Evolutionary conservation across 2,113 vertebrate genomes (phyloP), one percentile per base, ranked within the genome.

Genomic region (Lampris megalopsis): DNA sequence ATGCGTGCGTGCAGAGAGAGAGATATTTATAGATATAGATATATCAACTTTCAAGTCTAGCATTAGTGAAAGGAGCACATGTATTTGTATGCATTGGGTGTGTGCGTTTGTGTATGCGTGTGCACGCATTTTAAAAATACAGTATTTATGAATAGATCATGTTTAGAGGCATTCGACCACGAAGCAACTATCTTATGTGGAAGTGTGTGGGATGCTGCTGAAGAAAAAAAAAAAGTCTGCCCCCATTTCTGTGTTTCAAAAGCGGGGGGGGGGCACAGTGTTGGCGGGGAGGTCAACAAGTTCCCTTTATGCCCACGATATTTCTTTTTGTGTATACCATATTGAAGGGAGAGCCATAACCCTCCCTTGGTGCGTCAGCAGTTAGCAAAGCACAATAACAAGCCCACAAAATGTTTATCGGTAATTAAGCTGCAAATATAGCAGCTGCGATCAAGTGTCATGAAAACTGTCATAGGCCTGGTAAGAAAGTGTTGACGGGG

Each of bases 91-190:
- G 37, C n/a, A 38, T 24, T 38, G 53, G 35, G 37, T 64, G 41
- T 13, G 64, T 37, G 67, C 43, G 41, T 35, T 48, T n/a, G 59
- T 53, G 40, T 45, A 24, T 13, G 63, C 54, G 66, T 43, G 79
- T 24, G 61, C 9, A 71, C 75, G 82, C 77, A 82, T 65, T 79
- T 85, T 86, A 38, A 80, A 77, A 80, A 72, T 63, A 62, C 74
- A 77, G 85, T 91, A 79, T 91, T 81, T 87, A 81, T 85, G 66
- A 79, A 66, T n/a, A 73, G 3, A 38, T 69, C 86, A 52, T 80
- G 68, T 37, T 72, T 40, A 10, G 65, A 66, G 35, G 54, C 52
- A 41, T 83, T 72, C 60, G 74, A 52, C 53, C 53, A 73, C 50
- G 35, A 70, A 62, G 65, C 24, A 36, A 9, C 60, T 9, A 4